Evolutionary conservation across 2,797 vertebrate genomes (phyloP).

Genomic region (Cetoscarus ocellatus): DNA sequence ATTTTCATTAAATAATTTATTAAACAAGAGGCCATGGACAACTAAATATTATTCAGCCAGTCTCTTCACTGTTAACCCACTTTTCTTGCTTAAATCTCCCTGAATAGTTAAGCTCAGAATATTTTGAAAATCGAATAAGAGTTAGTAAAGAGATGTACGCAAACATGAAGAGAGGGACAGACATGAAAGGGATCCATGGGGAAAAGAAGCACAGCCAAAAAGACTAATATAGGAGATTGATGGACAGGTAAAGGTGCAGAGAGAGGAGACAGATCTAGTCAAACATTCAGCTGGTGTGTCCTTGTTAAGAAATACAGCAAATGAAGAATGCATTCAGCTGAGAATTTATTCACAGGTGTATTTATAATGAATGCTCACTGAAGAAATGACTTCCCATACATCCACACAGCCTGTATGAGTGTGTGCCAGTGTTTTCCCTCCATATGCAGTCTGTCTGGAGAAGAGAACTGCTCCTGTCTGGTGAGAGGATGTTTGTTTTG

Average conservation of each 20-base stretch:
- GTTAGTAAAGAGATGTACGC: background rate
- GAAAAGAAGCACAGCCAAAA: background rate
- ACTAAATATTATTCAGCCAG: no score
- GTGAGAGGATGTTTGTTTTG: conserved; percentile 75
- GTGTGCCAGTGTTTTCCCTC: background rate
- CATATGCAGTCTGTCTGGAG: conserved; percentile 39
- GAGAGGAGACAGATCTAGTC: conserved; percentile 49
- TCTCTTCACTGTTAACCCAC: no score
- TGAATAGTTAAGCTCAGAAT: no score
- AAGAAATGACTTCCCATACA: conserved; percentile 59
- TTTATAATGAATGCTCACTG: conserved; percentile 79
- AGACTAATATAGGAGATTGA: conserved; percentile 45
- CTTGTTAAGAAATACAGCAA: conserved; percentile 53
- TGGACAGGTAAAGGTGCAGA: conserved; percentile 21
- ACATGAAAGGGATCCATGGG: background rate
- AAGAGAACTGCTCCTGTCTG: conserved; percentile 60
- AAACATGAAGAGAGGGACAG: background rate
- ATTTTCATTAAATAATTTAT: no score
- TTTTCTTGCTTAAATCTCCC: no score
- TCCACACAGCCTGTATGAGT: conserved; percentile 17
- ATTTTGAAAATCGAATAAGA: no score
- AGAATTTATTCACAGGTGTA: conserved; percentile 80
- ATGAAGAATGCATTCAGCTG: conserved; percentile 70
- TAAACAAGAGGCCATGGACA: no score
- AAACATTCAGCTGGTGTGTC: conserved; percentile 54